Base-by-base conservation (phyloP, 2,113 vertebrate genomes). In the Prunella fulvescens region DNA sequence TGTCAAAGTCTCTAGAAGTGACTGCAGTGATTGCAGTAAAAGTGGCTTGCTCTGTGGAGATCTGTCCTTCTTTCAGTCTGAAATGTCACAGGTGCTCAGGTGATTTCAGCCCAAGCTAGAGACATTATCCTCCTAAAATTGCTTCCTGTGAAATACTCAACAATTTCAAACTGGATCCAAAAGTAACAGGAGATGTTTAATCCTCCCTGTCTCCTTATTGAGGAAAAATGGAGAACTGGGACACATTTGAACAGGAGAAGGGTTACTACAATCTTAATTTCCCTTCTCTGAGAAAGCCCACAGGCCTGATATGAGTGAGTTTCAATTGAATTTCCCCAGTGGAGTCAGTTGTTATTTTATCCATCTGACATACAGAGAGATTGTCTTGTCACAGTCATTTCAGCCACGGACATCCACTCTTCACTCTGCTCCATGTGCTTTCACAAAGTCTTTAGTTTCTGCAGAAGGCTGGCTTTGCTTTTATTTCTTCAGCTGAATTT, bases 271-370 rank as follows among this genome's bases (percentile, higher is more conserved):
- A 3, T 56, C 66, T 73, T 64, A 71, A 88, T 88, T 73, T 70
- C 71, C 40, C 25, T 84, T 90, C n/a, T 80, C 82, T 57, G 35
- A 80, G 60, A 71, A 82, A 86, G 57, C 48, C n/a, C 56, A n/a
- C 20, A 62, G 29, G 37, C 50, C 25, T 65, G 53, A 47, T 81
- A 73, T 4, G 35, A 95, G 39, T 4, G 62, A 78, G 25, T 88
- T 90, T 83, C 85, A 81, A 60, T 60, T 64, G 78, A 54, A 74
- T 94, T 96, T 94, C 71, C 88, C 64, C 51, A 60, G 62, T 51
- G 39, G 83, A 74, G 31, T 50, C 79, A 65, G 35, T 44, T 74
- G 64, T 88, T 96, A 86, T 71, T 94, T 88, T 48, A 64, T 44
- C 71, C 39, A 12, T 51, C 71, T 82, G 84, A 90, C 79, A 58